Conservation (phyloP, 2,797 vertebrate genomes). For the Thamnophis elegans region DNA sequence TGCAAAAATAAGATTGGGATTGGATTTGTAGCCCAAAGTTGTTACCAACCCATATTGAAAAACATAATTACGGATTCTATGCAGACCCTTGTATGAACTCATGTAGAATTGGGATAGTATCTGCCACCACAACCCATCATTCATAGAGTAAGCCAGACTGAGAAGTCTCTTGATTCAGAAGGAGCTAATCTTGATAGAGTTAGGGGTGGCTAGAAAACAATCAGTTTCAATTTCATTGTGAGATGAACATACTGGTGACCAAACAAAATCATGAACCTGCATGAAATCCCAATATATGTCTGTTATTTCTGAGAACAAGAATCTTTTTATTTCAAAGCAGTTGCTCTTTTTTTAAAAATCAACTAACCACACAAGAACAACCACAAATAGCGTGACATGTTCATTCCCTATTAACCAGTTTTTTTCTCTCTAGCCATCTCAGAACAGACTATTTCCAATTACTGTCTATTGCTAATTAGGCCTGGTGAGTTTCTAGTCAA, state of each 20-base stretch:
- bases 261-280: not conserved
- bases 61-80: not conserved
- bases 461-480: not conserved
- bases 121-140: not conserved
- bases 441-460: not conserved
- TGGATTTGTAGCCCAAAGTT: not conserved
- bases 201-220: not conserved
- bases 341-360: not conserved
- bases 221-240: not conserved
- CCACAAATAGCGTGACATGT: not conserved
- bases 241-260: not conserved
- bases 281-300: not conserved
- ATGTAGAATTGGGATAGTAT: not conserved
- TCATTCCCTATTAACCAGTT: not conserved
- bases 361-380: not conserved
- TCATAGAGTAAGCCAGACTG: not conserved
- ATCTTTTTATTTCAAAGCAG: not conserved
- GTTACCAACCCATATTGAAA: not conserved
- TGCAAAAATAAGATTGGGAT: not conserved
- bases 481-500: not conserved
- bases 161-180: not conserved
- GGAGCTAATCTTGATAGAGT: not conserved
- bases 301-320: not conserved
- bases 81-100: too few relatives aligned
- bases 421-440: not conserved